Conservation (phyloP, 1,140 invertebrate genomes). For the Penaeus vannamei region DNA sequence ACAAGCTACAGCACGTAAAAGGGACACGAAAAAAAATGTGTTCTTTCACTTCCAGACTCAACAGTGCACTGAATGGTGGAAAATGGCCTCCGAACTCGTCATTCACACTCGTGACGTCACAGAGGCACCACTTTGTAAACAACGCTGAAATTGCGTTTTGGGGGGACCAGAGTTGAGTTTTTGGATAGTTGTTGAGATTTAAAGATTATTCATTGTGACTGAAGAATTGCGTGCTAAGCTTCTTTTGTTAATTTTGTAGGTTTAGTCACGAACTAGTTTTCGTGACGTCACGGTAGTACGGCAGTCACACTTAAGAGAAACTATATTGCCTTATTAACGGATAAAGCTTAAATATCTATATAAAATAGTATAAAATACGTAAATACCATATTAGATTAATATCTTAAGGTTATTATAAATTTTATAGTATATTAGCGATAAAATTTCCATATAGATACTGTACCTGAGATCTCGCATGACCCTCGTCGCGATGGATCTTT, state of each 20-base stretch:
- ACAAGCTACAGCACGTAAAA: too few relatives aligned
- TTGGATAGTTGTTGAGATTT: too few relatives aligned
- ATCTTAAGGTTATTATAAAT: background rate
- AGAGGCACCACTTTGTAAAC: conserved; percentile 13
- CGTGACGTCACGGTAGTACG: conserved; percentile 34
- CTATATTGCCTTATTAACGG: background rate
- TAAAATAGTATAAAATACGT: background rate
- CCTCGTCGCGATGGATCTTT: background rate
- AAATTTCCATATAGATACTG: background rate
- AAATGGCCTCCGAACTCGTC: conserved; percentile 28
- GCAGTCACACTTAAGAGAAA: background rate
- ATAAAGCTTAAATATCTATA: background rate
- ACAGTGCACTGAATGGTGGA: conserved; percentile 26
- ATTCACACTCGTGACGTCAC: conserved; percentile 35
- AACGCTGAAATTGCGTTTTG: background rate
- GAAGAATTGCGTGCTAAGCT: too few relatives aligned
- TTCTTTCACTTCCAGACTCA: background rate
- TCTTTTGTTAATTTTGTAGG: too few relatives aligned
- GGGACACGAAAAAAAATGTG: background rate
- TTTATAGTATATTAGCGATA: background rate
- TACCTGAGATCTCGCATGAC: background rate
- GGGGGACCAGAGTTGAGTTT: too few relatives aligned
- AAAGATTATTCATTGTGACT: too few relatives aligned
- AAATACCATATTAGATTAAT: background rate
- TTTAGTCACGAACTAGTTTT: conserved; percentile 31